Evolutionary conservation across 1,140 invertebrate genomes (phyloP).

Genomic region (Macrotrachela quadricornifera): DNA sequence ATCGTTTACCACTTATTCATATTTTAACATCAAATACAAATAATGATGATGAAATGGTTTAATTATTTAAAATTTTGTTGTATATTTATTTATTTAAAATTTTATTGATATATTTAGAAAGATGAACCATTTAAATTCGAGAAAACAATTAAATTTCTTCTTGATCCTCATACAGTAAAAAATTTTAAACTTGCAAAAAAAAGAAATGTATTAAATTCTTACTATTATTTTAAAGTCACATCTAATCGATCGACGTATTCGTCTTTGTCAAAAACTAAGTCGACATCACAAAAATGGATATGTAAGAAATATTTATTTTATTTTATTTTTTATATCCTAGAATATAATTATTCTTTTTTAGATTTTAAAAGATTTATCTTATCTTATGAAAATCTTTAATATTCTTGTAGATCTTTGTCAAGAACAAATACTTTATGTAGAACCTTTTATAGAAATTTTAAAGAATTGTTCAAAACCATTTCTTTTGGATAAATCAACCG

Average conservation of each 20-base stretch:
- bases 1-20: no score
- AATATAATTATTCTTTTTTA: constrained; percentile 6
- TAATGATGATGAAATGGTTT: no score
- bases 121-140: constrained; percentile 19
- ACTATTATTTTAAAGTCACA: constrained; percentile 15
- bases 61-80: neutral
- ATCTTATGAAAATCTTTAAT: constrained; percentile 10
- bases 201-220: neutral
- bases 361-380: constrained; percentile 27
- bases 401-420: no score
- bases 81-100: neutral
- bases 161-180: constrained; percentile 29
- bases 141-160: constrained; percentile 24
- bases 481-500: no score
- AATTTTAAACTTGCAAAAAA: neutral
- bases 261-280: constrained; percentile 21
- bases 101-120: neutral
- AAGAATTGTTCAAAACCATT: no score
- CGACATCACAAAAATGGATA: constrained; percentile 25
- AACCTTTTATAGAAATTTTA: no score
- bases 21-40: no score
- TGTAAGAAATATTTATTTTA: constrained; percentile 19
- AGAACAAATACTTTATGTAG: no score
- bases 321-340: neutral
- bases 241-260: constrained; percentile 25